Conservation (phyloP, 2,113 vertebrate genomes). For the Rostratula benghalensis region DNA sequence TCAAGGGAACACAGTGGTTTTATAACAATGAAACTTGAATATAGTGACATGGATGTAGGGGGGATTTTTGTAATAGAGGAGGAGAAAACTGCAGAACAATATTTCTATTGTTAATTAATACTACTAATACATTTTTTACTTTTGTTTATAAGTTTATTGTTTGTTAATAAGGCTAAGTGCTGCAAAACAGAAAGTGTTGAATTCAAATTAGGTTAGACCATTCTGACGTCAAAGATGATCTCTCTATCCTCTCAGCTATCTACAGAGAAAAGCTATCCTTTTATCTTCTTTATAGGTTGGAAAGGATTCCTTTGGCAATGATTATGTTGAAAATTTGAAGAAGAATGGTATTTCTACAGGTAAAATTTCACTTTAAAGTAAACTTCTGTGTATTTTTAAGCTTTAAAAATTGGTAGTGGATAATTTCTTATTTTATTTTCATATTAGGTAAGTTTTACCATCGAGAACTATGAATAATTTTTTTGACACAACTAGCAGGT, state of each 20-base stretch:
- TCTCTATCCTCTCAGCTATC: background rate
- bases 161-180: background rate
- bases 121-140: background rate
- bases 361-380: slow-evolving; percentile 69
- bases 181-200: slow-evolving; percentile 8
- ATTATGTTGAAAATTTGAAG: slow-evolving; percentile 94
- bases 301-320: slow-evolving; percentile 94
- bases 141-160: background rate
- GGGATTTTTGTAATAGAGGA: background rate
- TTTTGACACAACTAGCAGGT: background rate
- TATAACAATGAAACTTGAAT: background rate
- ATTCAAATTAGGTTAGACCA: slow-evolving; percentile 34
- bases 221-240: slow-evolving; percentile 45
- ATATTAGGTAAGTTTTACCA: background rate
- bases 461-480: background rate
- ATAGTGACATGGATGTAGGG: background rate
- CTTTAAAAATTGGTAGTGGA: background rate
- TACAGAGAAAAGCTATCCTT: background rate
- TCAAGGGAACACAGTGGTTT: background rate
- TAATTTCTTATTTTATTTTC: background rate
- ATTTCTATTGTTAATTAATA: background rate
- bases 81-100: background rate
- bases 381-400: background rate
- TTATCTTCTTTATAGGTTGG: slow-evolving; percentile 86
- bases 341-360: slow-evolving; percentile 90